A percentile compares a stretch with the other conserved stretches of the same genome.
Evolutionary conservation across 2,888 invertebrate genomes (phyloP).

Genomic region (Callosobruchus maculatus): DNA sequence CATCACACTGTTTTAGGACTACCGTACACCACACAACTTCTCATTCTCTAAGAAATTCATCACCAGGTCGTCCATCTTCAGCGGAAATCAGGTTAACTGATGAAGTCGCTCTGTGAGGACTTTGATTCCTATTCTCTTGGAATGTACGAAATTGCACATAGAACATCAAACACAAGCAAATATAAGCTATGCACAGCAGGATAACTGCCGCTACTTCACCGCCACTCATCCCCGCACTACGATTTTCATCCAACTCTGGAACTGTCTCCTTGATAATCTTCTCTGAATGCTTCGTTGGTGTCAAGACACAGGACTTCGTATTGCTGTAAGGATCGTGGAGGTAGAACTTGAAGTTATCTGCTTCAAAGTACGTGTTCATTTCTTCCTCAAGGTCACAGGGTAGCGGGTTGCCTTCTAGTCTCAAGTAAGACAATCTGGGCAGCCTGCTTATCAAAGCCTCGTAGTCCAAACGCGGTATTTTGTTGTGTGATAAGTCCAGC

Average conservation of each 20-base stretch:
- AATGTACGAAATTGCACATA: conserved; percentile 36
- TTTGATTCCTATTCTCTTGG: conserved; percentile 15
- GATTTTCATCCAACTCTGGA: background rate
- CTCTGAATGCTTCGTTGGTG: conserved; percentile 11
- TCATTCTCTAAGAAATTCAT: conserved; percentile 26
- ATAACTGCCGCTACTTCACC: conserved; percentile 28
- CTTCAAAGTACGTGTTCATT: conserved; percentile 37
- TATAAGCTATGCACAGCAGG: conserved; percentile 29
- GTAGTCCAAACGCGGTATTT: conserved; percentile 41
- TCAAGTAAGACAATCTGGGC: conserved; percentile 38
- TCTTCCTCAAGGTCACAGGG: conserved; percentile 41
- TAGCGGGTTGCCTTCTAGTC: conserved; percentile 36
- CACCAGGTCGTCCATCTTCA: conserved; percentile 24
- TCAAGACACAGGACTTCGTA: conserved; percentile 28
- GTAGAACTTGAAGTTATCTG: conserved; percentile 39
- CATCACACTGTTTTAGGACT: too few relatives aligned
- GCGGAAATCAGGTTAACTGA: conserved; percentile 26
- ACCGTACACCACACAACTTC: background rate
- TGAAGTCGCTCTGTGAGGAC: conserved; percentile 20
- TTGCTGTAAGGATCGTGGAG: conserved; percentile 28
- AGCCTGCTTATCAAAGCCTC: conserved; percentile 35
- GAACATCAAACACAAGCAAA: conserved; percentile 33
- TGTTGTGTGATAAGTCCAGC: conserved; percentile 42
- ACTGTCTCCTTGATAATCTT: conserved; percentile 12
- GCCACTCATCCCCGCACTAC: conserved; percentile 12